Conservation (phyloP, 2,888 invertebrate genomes). For the Dryobotodes eremita region DNA sequence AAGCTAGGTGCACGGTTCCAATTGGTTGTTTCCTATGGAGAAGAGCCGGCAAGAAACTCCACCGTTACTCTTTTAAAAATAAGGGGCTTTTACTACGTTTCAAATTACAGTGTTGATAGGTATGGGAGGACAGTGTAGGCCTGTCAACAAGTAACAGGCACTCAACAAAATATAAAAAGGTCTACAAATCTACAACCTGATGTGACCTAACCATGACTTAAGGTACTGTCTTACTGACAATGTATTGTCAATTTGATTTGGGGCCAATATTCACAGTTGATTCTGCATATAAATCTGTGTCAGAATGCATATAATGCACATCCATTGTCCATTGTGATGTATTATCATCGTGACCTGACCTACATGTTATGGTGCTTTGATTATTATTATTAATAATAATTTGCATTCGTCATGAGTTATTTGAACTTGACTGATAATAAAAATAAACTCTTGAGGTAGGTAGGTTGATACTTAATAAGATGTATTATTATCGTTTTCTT, state of each 20-base stretch:
- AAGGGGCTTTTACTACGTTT: too few species aligned
- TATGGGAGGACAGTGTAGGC: too few species aligned
- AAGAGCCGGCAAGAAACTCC: too few species aligned
- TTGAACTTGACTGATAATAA: background rate
- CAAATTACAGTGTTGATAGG: too few species aligned
- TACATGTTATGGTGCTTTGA: conserved; percentile 37
- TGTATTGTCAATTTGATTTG: conserved; percentile 7
- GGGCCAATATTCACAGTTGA: conserved; percentile 46
- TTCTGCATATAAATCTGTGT: conserved; percentile 38
- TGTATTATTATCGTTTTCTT: background rate
- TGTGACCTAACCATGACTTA: background rate
- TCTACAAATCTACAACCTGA: too few species aligned
- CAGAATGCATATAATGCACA: conserved; percentile 49
- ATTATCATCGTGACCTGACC: conserved; percentile 46
- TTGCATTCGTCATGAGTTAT: conserved; percentile 8
- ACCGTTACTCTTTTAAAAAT: too few species aligned
- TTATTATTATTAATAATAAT: conserved; percentile 35
- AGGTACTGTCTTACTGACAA: background rate
- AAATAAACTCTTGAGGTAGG: background rate
- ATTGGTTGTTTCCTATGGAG: too few species aligned
- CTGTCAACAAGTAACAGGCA: too few species aligned
- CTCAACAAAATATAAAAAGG: too few species aligned
- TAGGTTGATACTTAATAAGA: background rate
- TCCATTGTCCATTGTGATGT: conserved; percentile 70
- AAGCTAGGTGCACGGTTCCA: too few species aligned